Conservation (phyloP, 2,797 vertebrate genomes). For the Eurystomus glaucurus region DNA sequence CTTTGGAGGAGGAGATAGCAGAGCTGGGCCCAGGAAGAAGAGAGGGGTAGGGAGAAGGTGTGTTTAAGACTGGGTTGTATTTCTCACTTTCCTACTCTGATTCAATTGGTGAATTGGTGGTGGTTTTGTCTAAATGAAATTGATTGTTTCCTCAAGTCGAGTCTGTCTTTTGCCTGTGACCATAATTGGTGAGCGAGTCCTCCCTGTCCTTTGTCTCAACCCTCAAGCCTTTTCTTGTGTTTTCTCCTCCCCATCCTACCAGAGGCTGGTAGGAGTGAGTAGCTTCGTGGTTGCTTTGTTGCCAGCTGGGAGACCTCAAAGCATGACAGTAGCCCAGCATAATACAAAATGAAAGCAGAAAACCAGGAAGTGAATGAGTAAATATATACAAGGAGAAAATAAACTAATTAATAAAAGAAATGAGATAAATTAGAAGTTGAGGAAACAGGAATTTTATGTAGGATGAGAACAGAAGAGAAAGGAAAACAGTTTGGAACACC, state of each 20-base stretch:
- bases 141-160: neutral
- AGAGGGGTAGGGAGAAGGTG: neutral
- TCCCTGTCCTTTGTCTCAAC: no score
- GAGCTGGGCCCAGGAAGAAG: neutral
- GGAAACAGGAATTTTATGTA: neutral
- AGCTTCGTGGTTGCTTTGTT: no score
- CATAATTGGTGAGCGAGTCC: no score
- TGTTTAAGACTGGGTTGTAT: neutral
- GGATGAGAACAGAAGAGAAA: neutral
- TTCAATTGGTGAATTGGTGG: neutral
- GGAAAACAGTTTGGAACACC: neutral
- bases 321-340: neutral
- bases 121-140: neutral
- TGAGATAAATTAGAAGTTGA: neutral
- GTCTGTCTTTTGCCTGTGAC: no score
- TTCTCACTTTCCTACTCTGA: neutral
- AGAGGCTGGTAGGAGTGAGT: no score
- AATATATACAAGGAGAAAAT: neutral
- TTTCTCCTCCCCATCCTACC: no score
- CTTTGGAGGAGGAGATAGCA: neutral
- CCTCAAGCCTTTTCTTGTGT: no score
- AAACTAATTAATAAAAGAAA: neutral
- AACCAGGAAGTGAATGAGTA: neutral
- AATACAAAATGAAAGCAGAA: neutral
- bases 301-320: no score